Evolutionary conservation across 1,140 invertebrate genomes (phyloP), one percentile per base, ranked within the genome.

Genomic region (Drosophila mauritiana): DNA sequence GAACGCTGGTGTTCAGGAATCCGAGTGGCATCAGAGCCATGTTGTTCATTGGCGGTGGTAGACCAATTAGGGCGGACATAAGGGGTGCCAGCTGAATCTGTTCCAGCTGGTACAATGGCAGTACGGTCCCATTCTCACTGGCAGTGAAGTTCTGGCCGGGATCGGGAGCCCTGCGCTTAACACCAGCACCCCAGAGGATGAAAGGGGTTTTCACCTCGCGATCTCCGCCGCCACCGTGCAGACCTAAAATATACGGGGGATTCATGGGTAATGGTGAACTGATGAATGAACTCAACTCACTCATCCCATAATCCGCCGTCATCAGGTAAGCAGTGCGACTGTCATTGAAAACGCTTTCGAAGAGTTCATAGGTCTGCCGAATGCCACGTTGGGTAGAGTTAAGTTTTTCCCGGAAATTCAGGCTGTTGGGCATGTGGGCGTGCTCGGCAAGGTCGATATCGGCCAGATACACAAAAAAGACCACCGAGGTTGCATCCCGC

Each of bases 251-350:
- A 17, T 20, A 36, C 3, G 15, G 11, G 1, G 10, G 10, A 4
- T 5, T 17, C 3, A 11, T 15, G 15, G n/a, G 20, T 25, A n/a
- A 48, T 13, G 22, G 20, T n/a, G 0, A 10, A 49, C 3, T 1
- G 0, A 5, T 15, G 7, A 20, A 10, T 2, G 31, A n/a, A n/a
- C 8, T 11, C 13, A 52, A 65, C 88, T 99, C 95, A 39, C 97
- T 98, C 98, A 99, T 99, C 77, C 98, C 98, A 95, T 99, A 98
- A 94, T 99, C 98, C 15, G 98, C 95, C 7, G 98, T 98, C 91
- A 99, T 97, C 31, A 99, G 91, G 93, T 96, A 99, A n/a, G 96
- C 95, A 8, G 98, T 99, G 77, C 94, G 94, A 17, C 94, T 93
- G 92, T 99, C 96, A 78, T 94, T 90, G 93, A 96, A 99, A 88